phyloP scores from a whole-genome alignment of 2,888 invertebrate genomes.

The Habrosyne pyritoides region DNA sequence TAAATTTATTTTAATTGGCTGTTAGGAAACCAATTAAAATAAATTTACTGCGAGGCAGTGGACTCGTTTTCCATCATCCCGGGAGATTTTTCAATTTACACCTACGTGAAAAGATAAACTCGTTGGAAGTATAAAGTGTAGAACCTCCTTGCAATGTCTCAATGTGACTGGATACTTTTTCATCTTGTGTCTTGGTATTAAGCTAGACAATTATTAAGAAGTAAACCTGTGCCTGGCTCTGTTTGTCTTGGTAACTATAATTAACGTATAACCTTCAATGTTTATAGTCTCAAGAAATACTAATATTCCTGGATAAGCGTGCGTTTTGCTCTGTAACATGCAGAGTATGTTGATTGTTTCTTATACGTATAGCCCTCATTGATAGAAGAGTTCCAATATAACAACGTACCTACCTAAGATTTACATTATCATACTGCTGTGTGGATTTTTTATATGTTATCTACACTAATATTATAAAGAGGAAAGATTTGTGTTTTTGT shows the following conservation, averaged over 20 bases:
- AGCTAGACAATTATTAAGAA: not conserved
- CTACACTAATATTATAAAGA: no score
- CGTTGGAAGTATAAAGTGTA: not conserved
- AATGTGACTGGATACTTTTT: no score
- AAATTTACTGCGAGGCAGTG: constrained; percentile 6
- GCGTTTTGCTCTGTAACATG: no score
- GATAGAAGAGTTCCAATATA: no score
- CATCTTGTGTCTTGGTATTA: not conserved
- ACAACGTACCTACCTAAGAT: no score
- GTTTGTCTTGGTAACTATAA: not conserved
- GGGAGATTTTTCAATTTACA: not conserved
- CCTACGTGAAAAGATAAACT: not conserved
- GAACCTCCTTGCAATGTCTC: not conserved
- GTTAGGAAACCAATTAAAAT: constrained; percentile 8
- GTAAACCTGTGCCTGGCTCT: not conserved
- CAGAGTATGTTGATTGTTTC: no score
- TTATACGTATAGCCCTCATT: no score
- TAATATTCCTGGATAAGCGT: no score
- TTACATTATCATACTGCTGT: no score
- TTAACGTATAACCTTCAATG: not conserved
- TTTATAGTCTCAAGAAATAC: no score
- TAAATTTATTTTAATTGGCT: constrained; percentile 10
- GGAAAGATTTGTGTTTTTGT: no score
- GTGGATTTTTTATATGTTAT: no score
- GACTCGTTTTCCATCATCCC: constrained; percentile 5